Base-by-base conservation (phyloP, 2,888 invertebrate species). In the Andrena praecox region DNA sequence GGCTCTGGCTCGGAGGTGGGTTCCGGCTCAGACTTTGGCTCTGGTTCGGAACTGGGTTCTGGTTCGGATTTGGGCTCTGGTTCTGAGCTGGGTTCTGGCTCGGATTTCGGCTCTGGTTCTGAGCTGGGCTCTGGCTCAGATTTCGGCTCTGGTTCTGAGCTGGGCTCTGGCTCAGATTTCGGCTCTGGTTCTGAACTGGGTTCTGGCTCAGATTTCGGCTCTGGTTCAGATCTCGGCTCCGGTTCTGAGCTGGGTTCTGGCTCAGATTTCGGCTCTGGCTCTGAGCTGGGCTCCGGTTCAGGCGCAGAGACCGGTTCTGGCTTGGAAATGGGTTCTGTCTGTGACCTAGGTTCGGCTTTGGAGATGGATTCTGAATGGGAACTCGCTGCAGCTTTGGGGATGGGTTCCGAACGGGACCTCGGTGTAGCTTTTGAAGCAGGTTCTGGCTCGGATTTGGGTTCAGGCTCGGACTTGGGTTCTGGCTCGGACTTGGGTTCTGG, bases 251-350 rank as follows among this genome's bases (percentile, higher is more conserved):
- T 94, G 0, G 95, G 94, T 73, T 95, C 94, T 0, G 92, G 89
- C 74, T 91, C 89, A 2, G 94, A 91, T 86, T 93, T 92, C 1
- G 94, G 89, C 3, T 82, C 82, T 1, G 92, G 88, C 64, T 88
- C 86, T 20, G 95, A 93, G 52, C 93, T 93, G 0, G 95, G 94
- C 85, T 95, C 95, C 16, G 94, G 91, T 68, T 93, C 24, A 93
- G 94, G 89, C 74, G 91, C 91, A 0, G 94, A 94, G 77, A 94
- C 94, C 0, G 95, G 93, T 62, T 93, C 93, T 0, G 95, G 92
- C 85, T 95, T 94, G 0, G 93, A 88, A 56, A 89, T 86, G 31
- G 94, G 91, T 59, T 85, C 94, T 0, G 95, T 90, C 85, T 93
- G 91, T 2, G 94, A 89, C 79, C 90, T 89, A 3, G 94, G 87